These are phyloP conservation scores for Malurus elegans DNA, from an alignment of 2,113 vertebrate genomes.

Conservation along the genomic window DNA sequence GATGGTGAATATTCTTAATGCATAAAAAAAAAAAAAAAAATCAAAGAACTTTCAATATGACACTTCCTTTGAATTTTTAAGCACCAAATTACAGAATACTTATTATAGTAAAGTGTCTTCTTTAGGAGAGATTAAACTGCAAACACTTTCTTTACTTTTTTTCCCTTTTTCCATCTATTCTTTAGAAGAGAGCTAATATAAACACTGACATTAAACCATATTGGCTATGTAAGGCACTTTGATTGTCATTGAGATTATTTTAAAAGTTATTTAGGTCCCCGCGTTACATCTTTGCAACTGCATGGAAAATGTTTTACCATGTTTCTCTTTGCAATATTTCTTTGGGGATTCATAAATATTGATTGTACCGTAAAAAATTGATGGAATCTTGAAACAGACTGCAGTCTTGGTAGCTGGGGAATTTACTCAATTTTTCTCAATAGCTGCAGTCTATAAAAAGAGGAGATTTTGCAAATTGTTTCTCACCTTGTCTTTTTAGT, in stretches of 20 bases:
- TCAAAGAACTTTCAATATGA: constrained; percentile 68
- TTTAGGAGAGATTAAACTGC: constrained; percentile 71
- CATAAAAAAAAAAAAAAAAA: constrained; percentile 56
- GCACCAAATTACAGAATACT: constrained; percentile 70
- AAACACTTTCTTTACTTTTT: constrained; percentile 22
- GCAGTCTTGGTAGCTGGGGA: constrained; percentile 81
- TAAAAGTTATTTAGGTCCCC: constrained; percentile 85
- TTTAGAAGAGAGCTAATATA: constrained; percentile 69
- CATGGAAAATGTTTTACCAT: constrained; percentile 78
- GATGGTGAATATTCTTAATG: constrained; percentile 74
- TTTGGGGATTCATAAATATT: constrained; percentile 99
- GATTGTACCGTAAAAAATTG: constrained; percentile 96
- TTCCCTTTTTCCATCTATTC: constrained; percentile 8
- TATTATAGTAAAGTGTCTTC: constrained; percentile 67
- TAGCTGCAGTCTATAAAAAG: constrained; percentile 88
- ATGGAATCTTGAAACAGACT: constrained; percentile 88
- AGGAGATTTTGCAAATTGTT: constrained; percentile 89
- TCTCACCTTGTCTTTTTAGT: constrained; percentile 86
- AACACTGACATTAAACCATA: constrained; percentile 77
- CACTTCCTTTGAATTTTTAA: constrained; percentile 76
- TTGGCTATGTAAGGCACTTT: constrained; percentile 78
- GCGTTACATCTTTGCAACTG: constrained; percentile 75
- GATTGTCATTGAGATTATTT: constrained; percentile 87
- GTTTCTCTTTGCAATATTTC: constrained; percentile 91
- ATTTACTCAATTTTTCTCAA: constrained; percentile 92